phyloP scores from a whole-genome alignment of 2,888 invertebrate genomes.

The Rotaria sp. region DNA sequence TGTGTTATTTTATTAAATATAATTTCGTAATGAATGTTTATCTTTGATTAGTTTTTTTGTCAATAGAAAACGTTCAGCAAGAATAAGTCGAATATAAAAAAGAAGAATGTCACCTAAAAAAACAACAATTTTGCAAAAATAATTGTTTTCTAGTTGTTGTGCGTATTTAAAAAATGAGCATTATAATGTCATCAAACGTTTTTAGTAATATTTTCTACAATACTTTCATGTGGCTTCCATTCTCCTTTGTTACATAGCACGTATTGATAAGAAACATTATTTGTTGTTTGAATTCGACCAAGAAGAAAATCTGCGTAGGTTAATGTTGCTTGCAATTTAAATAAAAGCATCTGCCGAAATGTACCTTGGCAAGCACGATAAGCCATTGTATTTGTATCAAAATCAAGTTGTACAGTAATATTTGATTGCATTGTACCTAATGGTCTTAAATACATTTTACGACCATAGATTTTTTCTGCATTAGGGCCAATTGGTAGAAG shows the following conservation, averaged over 20 bases:
- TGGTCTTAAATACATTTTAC: slow-evolving; percentile 6
- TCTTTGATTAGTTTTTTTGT: not conserved
- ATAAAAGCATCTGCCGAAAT: slow-evolving; percentile 22
- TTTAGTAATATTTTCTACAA: not conserved
- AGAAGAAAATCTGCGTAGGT: not conserved
- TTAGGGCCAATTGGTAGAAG: not conserved
- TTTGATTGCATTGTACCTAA: not conserved
- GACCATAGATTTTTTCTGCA: not conserved
- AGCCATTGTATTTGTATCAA: not conserved
- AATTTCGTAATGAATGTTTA: not conserved
- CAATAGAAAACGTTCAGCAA: too few species aligned
- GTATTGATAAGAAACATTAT: slow-evolving; percentile 8
- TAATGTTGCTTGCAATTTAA: not conserved
- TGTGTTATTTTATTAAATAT: too few species aligned
- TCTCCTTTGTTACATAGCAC: not conserved
- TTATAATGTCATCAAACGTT: not conserved
- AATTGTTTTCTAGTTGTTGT: not conserved
- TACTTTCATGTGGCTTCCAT: not conserved
- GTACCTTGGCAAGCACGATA: slow-evolving; percentile 16
- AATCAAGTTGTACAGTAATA: not conserved
- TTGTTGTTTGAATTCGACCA: not conserved
- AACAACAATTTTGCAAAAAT: not conserved
- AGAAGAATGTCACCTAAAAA: not conserved
- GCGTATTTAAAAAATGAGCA: not conserved
- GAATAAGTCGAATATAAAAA: too few species aligned